Base-by-base conservation (phyloP, 2,888 invertebrate species). In the Leucania comma region DNA sequence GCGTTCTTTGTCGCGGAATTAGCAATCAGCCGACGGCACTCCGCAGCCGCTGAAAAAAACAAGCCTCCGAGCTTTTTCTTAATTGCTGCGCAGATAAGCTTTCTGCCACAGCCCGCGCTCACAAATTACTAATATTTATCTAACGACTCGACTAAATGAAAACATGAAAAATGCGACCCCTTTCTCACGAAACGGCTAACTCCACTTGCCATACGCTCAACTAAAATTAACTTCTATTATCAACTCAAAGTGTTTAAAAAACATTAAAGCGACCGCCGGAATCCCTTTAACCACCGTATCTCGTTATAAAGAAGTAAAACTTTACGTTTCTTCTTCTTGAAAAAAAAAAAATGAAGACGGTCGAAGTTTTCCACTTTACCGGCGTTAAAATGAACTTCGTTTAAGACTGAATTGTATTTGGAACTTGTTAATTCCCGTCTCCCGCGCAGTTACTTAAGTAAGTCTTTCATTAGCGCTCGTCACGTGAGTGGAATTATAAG, bases 401-500 rank as follows among this genome's bases (percentile, higher is more conserved):
- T 93, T 92, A 93, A 92, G 90, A 90, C 91, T 90, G 93, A 94
- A 95, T 95, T 95, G 92, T 95, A 94, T 96, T 95, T 92, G 83
- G 87, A 95, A 95, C 90, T 95, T 95, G 94, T 93, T 94, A 95
- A 95, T 94, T 94, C 93, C 86, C 90, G 92, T 91, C 93, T 92
- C 88, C 88, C 84, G 91, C 91, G 90, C 90, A 90, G 92, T 93
- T 92, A 91, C 92, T 94, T 94, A 94, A 95, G 93, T 92, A 91
- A 94, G 95, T 92, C 94, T 94, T 95, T 95, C 95, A 95, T 95
- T 96, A 95, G 94, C 92, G 92, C 89, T 90, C 89, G 88, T 90
- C 93, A 92, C 95, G 95, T 94, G 95, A 90, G 87, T 74, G 83
- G 95, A 95, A 95, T 95, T 90, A 89, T 90, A 93, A 93, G 86